Base-by-base conservation (phyloP, 2,797 vertebrate species). In the Falco naumanni region DNA sequence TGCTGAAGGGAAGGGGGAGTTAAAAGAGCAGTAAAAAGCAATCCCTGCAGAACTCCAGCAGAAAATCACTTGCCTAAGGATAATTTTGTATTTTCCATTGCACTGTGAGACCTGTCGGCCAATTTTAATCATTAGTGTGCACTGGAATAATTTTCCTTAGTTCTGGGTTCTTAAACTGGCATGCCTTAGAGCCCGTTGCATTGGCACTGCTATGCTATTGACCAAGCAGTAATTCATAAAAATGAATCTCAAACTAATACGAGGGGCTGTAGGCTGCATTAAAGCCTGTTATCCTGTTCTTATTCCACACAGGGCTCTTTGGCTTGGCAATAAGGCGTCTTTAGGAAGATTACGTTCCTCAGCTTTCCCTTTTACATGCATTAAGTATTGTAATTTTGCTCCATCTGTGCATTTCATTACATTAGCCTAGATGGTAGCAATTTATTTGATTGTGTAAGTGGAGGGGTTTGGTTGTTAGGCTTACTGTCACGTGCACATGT, bases 11-110 rank as follows among this genome's bases (percentile, higher is more conserved):
- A 69, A 89, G 22, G 56, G 34, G 29, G 45, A 83, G 18, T 68
- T 86, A 39, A 66, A 82, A 83, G 84, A 77, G 39, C 68, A 45
- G 56, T 39, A 16, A 61, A 39, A 69, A 65, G 69, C 90, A 76
- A 86, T 77, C 77, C 84, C 64, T 89, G 84, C 84, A 74, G 72
- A 92, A 59, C 50, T 74, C 53, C 70, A 51, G 86, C 66, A 93
- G 87, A 89, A 91, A 91, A 78, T 66, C 92, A n/a, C 74, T 87
- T 50, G 65, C 90, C 78, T 89, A 22, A 56, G 90, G 87, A 78
- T 66, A 50, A 47, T 47, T 81, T 56, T 31, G 3, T 70, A 16
- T 78, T 91, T 91, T 71, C 74, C 11, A 3, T 70, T 33, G 16
- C 0, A 0, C 81, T 65, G 72, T 21, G 37, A 92, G 84, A 59